phyloP scores from a whole-genome alignment of 2,113 vertebrate species.

The Seriola rivoliana region DNA sequence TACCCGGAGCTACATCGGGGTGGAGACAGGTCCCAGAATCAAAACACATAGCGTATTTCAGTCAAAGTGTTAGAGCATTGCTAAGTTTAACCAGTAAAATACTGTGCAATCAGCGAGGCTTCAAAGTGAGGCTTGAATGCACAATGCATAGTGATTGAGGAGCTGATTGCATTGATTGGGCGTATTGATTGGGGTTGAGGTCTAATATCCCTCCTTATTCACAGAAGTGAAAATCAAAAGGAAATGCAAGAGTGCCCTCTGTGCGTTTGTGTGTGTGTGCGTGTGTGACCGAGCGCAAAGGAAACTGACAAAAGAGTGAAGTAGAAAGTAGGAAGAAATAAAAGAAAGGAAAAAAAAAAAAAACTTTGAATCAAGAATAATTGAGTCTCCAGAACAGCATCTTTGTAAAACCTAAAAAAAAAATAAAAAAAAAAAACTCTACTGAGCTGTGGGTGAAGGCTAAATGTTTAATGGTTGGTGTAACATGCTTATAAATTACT shows the following conservation, averaged over 20 bases:
- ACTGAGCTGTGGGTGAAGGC: conserved; percentile 21
- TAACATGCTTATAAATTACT: conserved; percentile 41
- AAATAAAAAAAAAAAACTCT: conserved; percentile 1
- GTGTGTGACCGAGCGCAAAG: not conserved
- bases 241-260: conserved; percentile 49
- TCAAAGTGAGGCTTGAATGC: conserved; percentile 64
- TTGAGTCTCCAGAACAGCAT: conserved; percentile 2
- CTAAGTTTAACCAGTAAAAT: conserved; percentile 62
- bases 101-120: conserved; percentile 66
- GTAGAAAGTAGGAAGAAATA: conserved; percentile 13
- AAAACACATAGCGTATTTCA: conserved; percentile 51
- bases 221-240: conserved; percentile 71
- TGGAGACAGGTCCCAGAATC: conserved; percentile 42
- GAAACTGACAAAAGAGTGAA: conserved; percentile 50
- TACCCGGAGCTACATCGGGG: conserved; percentile 56
- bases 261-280: conserved; percentile 19
- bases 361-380: conserved; percentile 3
- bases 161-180: conserved; percentile 74
- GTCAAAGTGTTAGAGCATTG: conserved; percentile 15
- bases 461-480: conserved; percentile 49
- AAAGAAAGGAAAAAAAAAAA: conserved; percentile 13
- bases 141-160: conserved; percentile 72
- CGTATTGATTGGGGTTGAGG: conserved; percentile 72
- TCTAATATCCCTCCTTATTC: conserved; percentile 75
- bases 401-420: conserved; percentile 11